Conservation (phyloP, 2,797 vertebrate genomes). For the Rhodeus uyekii region DNA sequence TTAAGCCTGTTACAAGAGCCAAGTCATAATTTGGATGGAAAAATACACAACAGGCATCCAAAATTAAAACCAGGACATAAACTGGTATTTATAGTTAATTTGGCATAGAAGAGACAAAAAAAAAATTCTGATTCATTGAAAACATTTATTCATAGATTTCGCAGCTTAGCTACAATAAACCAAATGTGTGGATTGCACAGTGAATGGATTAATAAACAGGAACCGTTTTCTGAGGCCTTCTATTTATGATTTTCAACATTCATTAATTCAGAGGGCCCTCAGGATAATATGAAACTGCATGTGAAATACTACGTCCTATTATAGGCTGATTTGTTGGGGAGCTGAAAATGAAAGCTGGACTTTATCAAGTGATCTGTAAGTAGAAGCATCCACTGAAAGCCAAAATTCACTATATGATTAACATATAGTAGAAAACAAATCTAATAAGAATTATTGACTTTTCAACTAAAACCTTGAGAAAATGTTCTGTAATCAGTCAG, state of each 20-base stretch:
- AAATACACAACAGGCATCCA: not conserved
- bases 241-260: slow-evolving; percentile 23
- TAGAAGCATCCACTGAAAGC: not conserved
- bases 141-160: not conserved
- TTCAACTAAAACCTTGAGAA: too few relatives aligned
- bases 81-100: not conserved
- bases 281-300: not conserved
- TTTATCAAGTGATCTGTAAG: not conserved
- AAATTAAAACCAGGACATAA: not conserved
- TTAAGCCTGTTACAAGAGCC: not conserved
- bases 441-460: not conserved
- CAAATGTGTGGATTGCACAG: slow-evolving; percentile 8
- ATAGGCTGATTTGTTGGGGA: not conserved
- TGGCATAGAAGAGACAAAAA: not conserved
- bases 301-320: not conserved
- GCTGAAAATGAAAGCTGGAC: slow-evolving; percentile 28
- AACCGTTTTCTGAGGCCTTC: slow-evolving; percentile 8
- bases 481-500: not conserved
- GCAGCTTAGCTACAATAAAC: slow-evolving; percentile 6
- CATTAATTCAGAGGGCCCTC: slow-evolving; percentile 20
- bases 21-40: not conserved
- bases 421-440: too few relatives aligned
- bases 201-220: slow-evolving; percentile 22
- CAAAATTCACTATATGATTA: not conserved
- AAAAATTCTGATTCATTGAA: not conserved